Conservation (phyloP, 2,797 vertebrate genomes). For the Babyrousa celebensis region DNA sequence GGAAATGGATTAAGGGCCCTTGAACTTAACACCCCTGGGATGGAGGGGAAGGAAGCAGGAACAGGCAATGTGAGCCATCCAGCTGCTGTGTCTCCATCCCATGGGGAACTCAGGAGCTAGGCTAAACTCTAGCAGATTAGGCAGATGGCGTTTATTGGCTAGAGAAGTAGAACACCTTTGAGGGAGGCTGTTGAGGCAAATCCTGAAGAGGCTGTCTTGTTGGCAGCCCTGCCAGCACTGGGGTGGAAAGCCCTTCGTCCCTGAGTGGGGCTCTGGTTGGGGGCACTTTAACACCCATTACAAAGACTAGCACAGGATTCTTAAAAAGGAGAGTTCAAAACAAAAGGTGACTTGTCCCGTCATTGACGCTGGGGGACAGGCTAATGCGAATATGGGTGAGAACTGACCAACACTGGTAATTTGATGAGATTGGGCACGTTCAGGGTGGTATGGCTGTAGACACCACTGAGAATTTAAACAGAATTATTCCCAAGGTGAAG, state of each 20-base stretch:
- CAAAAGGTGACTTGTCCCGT: neutral
- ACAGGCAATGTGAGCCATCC: neutral
- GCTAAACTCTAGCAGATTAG: neutral
- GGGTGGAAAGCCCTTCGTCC: neutral
- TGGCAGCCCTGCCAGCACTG: neutral
- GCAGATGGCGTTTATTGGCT: neutral
- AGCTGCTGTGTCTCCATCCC: neutral
- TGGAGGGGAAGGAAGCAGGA: neutral
- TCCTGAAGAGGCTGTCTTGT: neutral
- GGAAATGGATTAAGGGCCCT: neutral
- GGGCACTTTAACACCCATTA: neutral
- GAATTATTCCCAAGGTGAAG: neutral
- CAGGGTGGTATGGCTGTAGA: no score
- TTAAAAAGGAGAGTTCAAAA: conserved; percentile 20
- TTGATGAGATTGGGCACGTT: no score
- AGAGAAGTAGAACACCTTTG: neutral
- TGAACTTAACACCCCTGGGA: neutral
- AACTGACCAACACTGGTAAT: neutral
- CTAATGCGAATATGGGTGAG: neutral
- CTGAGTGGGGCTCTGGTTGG: neutral
- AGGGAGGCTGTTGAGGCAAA: neutral
- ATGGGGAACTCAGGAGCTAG: neutral
- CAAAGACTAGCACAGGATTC: neutral
- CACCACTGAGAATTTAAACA: neutral
- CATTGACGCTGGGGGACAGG: neutral